Evolutionary conservation across 2,797 vertebrate genomes (phyloP).

Genomic region (Tragopan temminckii): DNA sequence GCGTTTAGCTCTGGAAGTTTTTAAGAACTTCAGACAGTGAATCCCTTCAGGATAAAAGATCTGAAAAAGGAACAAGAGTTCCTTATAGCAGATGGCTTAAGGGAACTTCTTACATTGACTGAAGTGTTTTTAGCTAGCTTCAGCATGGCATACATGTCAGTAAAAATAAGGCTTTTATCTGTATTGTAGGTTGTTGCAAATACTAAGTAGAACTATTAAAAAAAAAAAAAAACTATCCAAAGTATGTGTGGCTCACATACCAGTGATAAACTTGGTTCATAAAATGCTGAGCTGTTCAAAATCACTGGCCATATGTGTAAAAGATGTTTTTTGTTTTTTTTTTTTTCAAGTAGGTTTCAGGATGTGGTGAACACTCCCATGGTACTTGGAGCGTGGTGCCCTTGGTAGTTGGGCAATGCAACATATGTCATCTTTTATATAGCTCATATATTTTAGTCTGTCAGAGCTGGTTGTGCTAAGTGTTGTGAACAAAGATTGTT

Average conservation of each 20-base stretch:
- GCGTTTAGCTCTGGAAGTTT: neutral
- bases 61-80: neutral
- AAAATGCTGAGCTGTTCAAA: neutral
- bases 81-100: neutral
- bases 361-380: neutral
- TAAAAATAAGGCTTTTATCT: neutral
- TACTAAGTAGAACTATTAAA: neutral
- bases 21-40: neutral
- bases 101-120: neutral
- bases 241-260: neutral
- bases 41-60: neutral
- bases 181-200: neutral
- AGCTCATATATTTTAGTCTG: conserved; percentile 36
- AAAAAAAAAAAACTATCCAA: neutral
- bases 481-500: conserved; percentile 55
- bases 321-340: neutral
- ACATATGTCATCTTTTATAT: conserved; percentile 7
- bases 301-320: neutral
- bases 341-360: neutral
- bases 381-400: conserved; percentile 42
- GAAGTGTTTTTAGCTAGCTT: neutral
- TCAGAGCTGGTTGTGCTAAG: conserved; percentile 36
- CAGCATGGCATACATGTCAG: neutral
- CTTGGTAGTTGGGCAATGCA: conserved; percentile 36
- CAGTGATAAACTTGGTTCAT: neutral